Conservation (phyloP, 1,140 invertebrate species). For the Vanessa tameamea region DNA sequence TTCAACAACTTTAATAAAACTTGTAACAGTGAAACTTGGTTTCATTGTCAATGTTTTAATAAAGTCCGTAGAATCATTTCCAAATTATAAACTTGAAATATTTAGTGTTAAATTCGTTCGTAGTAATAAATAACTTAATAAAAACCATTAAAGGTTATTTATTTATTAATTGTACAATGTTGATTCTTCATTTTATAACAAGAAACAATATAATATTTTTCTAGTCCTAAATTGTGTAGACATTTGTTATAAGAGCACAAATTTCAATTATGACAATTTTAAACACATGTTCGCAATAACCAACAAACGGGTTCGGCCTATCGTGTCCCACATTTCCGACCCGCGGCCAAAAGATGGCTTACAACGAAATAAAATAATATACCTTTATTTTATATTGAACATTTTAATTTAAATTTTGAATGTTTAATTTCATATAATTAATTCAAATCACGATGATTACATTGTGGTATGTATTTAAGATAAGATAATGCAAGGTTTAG, state of each 20-base stretch:
- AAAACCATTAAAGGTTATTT: too few relatives aligned
- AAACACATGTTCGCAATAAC: slow-evolving; percentile 31
- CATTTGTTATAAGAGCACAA: slow-evolving; percentile 6
- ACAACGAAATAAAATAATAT: slow-evolving; percentile 27
- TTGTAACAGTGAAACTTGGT: background rate
- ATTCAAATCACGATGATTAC: too few relatives aligned
- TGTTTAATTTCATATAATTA: too few relatives aligned
- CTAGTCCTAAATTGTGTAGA: too few relatives aligned
- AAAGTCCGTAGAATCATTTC: background rate
- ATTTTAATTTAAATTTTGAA: too few relatives aligned
- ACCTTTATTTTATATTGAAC: too few relatives aligned
- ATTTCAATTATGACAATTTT: slow-evolving; percentile 26
- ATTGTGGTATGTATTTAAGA: too few relatives aligned
- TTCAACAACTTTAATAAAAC: background rate
- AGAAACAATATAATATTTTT: background rate
- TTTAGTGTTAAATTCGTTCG: too few relatives aligned
- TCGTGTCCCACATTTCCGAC: background rate
- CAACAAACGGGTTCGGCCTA: slow-evolving; percentile 4
- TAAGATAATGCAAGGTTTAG: too few relatives aligned
- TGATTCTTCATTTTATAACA: background rate
- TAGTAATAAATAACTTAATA: too few relatives aligned
- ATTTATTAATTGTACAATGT: too few relatives aligned
- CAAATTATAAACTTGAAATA: too few relatives aligned
- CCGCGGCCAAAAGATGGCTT: slow-evolving; percentile 17
- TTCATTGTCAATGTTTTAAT: background rate